Conservation (phyloP, 2,888 invertebrate species). For the Euclidia mi region DNA sequence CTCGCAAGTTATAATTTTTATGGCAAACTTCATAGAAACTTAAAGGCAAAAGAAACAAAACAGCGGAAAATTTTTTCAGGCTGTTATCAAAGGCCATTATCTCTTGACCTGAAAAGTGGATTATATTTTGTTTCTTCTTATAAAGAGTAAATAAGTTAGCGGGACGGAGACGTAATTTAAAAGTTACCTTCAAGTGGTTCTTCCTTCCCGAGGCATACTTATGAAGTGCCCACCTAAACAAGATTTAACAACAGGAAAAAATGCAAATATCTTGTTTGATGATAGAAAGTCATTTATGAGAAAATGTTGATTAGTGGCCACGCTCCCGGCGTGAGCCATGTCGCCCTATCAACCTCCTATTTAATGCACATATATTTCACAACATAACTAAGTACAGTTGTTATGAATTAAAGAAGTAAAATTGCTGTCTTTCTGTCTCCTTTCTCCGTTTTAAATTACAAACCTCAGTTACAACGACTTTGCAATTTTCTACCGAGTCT, state of each 20-base stretch:
- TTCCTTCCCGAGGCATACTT: conserved; percentile 68
- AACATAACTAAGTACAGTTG: no score
- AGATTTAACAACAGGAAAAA: conserved; percentile 68
- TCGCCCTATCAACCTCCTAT: not conserved
- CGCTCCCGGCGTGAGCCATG: not conserved
- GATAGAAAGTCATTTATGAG: conserved; percentile 58
- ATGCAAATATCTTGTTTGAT: conserved; percentile 65
- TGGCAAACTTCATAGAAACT: conserved; percentile 85
- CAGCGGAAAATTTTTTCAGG: conserved; percentile 89
- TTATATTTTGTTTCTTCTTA: conserved; percentile 88
- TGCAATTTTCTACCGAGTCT: no score
- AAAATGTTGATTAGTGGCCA: conserved; percentile 46
- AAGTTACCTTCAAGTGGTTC: conserved; percentile 80
- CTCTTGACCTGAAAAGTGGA: conserved; percentile 88
- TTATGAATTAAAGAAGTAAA: no score
- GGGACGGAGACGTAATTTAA: conserved; percentile 84
- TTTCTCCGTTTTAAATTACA: no score
- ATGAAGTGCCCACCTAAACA: conserved; percentile 70
- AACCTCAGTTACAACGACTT: no score
- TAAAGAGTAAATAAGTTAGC: conserved; percentile 87
- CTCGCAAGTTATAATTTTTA: conserved; percentile 88
- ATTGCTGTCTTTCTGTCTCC: no score
- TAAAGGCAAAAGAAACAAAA: conserved; percentile 88
- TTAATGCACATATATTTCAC: conserved; percentile 4
- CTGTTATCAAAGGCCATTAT: conserved; percentile 89